Percentiles rank a stretch among this genome's conserved stretches.
These are phyloP conservation scores for Cyanoramphus novaezelandiae DNA, from an alignment of 2,113 vertebrate genomes.

Conservation along the genomic window DNA sequence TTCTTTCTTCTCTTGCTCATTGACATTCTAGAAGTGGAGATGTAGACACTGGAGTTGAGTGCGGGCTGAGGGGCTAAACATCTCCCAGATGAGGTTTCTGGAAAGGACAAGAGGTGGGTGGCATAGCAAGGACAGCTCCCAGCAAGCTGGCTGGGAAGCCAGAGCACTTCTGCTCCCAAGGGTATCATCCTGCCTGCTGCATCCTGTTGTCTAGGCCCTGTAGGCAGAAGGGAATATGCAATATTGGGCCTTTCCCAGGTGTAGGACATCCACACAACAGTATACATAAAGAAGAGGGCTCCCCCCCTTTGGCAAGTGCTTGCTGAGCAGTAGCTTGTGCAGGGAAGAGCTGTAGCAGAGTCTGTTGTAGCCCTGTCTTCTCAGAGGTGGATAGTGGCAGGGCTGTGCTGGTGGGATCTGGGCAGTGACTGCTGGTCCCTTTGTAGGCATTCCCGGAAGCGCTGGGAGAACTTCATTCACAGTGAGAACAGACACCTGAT, in stretches of 20 bases:
- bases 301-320: neutral
- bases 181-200: neutral
- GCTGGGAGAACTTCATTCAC: slow-evolving; percentile 99
- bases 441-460: slow-evolving; percentile 91
- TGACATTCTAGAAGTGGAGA: neutral
- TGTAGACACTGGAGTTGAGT: neutral
- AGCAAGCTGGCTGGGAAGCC: neutral
- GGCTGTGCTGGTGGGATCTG: neutral
- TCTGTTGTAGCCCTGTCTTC: neutral
- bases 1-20: neutral
- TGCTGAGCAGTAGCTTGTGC: neutral
- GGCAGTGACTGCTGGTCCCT: neutral
- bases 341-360: neutral
- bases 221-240: neutral
- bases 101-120: neutral
- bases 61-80: neutral
- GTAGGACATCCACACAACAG: too few relatives aligned
- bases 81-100: neutral
- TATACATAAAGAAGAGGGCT: neutral
- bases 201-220: neutral
- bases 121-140: neutral
- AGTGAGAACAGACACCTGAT: slow-evolving; percentile 97
- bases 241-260: neutral
- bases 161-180: neutral
- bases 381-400: neutral